Percentiles rank a stretch among this genome's conserved stretches.
Conservation (phyloP, 1,140 invertebrate genomes). For the Physella acuta region DNA sequence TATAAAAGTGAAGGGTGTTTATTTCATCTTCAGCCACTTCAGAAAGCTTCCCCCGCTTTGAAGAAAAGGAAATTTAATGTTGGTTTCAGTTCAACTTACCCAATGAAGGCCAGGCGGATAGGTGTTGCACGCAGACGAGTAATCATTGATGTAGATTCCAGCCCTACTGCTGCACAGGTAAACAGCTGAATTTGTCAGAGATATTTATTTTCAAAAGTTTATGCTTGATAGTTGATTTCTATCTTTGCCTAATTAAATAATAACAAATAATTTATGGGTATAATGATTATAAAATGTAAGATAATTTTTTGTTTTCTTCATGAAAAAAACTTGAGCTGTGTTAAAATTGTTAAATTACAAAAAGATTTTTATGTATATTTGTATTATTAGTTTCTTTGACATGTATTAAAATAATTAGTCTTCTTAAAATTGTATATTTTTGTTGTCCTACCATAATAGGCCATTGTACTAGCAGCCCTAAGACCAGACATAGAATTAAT, state of each 20-base stretch:
- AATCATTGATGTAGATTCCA: conserved; percentile 21
- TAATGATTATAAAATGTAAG: no score
- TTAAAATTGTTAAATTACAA: no score
- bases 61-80: conserved; percentile 16
- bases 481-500: conserved; percentile 40
- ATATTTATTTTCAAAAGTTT: no score
- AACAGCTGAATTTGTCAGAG: no score
- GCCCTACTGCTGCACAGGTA: conserved; percentile 20
- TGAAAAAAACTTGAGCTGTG: no score
- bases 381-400: no score
- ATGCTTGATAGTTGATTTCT: no score
- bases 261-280: no score
- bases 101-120: neutral
- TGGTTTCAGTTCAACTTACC: conserved; percentile 5
- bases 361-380: no score
- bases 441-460: conserved; percentile 27
- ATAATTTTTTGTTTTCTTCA: no score
- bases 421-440: neutral
- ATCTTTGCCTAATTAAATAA: no score
- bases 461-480: conserved; percentile 47
- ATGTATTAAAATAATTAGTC: neutral
- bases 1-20: no score
- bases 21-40: conserved; percentile 16
- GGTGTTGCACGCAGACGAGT: neutral
- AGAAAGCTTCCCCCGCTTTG: conserved; percentile 10